Conservation (phyloP, 2,113 vertebrate genomes). For the Festucalex cinctus region DNA sequence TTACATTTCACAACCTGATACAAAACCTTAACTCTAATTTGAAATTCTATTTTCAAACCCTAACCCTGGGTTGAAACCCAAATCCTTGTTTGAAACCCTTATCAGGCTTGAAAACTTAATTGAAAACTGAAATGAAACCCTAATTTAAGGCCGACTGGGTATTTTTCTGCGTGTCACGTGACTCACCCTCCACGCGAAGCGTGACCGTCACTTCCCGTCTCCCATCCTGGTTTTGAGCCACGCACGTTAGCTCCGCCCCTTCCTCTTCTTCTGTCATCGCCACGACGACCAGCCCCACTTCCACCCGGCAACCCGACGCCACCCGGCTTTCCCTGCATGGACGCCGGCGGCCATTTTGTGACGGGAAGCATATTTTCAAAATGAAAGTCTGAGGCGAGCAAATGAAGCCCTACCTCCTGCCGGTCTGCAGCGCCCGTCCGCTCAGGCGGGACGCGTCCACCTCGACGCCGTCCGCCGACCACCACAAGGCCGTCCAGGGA, state of each 20-base stretch:
- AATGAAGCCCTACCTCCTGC: constrained; percentile 46
- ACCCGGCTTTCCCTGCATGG: constrained; percentile 73
- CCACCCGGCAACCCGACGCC: constrained; percentile 75
- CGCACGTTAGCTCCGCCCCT: constrained; percentile 76
- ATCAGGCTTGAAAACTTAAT: background rate
- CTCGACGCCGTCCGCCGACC: constrained; percentile 57
- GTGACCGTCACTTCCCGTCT: constrained; percentile 68
- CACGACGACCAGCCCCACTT: constrained; percentile 75
- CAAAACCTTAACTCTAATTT: too few relatives aligned
- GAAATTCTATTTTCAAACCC: too few relatives aligned
- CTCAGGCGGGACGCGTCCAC: constrained; percentile 56
- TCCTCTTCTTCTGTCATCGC: constrained; percentile 76
- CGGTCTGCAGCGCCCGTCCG: constrained; percentile 44
- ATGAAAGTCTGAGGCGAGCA: too few relatives aligned
- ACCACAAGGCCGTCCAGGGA: constrained; percentile 57
- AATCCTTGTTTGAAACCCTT: background rate
- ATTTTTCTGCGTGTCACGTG: background rate
- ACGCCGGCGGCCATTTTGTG: constrained; percentile 1
- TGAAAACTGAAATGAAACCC: background rate
- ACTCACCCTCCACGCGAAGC: constrained; percentile 79
- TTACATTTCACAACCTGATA: too few relatives aligned
- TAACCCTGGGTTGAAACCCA: too few relatives aligned
- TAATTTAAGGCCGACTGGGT: background rate
- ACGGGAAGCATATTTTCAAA: background rate
- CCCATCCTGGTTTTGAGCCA: constrained; percentile 69